These are phyloP conservation scores for Sarcophaga variegata DNA, from an alignment of 2,888 invertebrate species.

Conservation along the genomic window DNA sequence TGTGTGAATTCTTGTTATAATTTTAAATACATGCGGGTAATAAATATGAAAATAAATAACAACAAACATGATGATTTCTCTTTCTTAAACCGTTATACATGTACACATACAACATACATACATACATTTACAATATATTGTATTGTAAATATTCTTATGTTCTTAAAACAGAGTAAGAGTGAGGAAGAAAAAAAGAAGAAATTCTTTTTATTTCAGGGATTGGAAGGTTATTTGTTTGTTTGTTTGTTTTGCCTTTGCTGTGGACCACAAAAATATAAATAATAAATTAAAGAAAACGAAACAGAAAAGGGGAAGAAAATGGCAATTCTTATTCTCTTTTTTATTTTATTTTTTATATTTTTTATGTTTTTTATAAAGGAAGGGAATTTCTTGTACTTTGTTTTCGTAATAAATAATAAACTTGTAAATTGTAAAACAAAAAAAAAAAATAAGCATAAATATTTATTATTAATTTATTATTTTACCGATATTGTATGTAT, in stretches of 20 bases:
- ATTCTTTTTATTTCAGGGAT: slow-evolving; percentile 1
- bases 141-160: background rate
- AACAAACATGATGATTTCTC: background rate
- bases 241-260: slow-evolving; percentile 8
- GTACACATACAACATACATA: background rate
- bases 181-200: background rate
- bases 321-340: slow-evolving; percentile 15
- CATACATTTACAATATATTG: too few relatives aligned
- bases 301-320: slow-evolving; percentile 15
- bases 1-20: slow-evolving; percentile 24
- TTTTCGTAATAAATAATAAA: slow-evolving; percentile 54
- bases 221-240: too few relatives aligned
- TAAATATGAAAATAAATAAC: background rate
- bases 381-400: slow-evolving; percentile 6
- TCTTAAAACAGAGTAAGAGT: background rate
- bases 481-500: background rate
- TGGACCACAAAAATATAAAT: slow-evolving; percentile 32
- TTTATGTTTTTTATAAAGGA: slow-evolving; percentile 10
- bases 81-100: background rate
- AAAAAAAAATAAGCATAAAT: slow-evolving; percentile 1
- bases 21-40: slow-evolving; percentile 45
- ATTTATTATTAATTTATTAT: slow-evolving; percentile 37
- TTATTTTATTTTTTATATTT: slow-evolving; percentile 18
- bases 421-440: background rate
- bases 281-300: slow-evolving; percentile 32